Conservation (phyloP, 2,888 invertebrate genomes). For the Thera britannica region DNA sequence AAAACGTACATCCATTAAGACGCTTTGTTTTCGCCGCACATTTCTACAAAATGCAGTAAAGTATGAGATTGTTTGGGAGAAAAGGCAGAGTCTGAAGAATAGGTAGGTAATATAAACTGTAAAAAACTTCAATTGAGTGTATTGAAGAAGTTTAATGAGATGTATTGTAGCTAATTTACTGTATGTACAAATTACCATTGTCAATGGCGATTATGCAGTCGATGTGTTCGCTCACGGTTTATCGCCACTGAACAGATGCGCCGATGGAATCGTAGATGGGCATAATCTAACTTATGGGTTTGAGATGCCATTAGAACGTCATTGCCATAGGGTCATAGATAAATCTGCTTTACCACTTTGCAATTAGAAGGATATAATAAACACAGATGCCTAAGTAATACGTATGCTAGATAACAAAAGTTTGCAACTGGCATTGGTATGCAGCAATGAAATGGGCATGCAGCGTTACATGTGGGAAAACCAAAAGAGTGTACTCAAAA, state of each 20-base stretch:
- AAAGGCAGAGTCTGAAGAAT: neutral
- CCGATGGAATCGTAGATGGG: neutral
- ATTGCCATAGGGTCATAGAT: neutral
- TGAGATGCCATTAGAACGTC: neutral
- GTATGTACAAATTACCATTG: neutral
- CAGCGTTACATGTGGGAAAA: too few species aligned
- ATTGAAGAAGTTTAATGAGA: neutral
- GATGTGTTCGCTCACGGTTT: conserved; percentile 8
- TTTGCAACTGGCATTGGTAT: neutral
- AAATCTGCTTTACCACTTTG: neutral
- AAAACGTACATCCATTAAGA: neutral
- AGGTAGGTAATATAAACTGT: neutral
- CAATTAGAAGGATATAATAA: too few species aligned
- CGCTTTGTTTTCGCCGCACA: neutral
- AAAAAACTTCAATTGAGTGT: neutral
- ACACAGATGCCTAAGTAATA: neutral
- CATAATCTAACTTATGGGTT: conserved; percentile 5
- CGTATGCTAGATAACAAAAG: neutral
- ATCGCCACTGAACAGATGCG: neutral
- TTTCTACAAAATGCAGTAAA: neutral
- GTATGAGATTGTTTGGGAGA: neutral
- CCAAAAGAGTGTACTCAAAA: too few species aligned
- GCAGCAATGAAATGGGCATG: too few species aligned
- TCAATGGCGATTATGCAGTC: neutral
- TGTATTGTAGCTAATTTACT: neutral